A percentile compares a stretch with the other conserved stretches of the same genome.
These are phyloP conservation scores for Xyrichtys novacula DNA, from an alignment of 2,797 vertebrate genomes.

Conservation along the genomic window DNA sequence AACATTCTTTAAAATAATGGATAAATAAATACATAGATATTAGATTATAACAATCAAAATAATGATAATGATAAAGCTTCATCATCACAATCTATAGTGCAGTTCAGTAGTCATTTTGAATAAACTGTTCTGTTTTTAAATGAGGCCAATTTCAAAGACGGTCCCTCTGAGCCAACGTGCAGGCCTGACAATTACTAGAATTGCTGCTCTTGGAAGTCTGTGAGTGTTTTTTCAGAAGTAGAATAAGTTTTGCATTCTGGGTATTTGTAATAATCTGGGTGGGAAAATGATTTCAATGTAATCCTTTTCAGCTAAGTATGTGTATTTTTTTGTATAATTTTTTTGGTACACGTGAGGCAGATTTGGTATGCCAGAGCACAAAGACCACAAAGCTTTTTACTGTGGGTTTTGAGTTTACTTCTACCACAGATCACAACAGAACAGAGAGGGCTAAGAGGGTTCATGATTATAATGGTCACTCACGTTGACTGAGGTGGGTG, in stretches of 20 bases:
- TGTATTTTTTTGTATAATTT: background rate
- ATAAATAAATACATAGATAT: too few relatives aligned
- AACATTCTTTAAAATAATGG: too few relatives aligned
- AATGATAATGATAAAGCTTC: too few relatives aligned
- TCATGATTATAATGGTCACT: constrained; percentile 14
- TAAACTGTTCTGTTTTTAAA: constrained; percentile 19
- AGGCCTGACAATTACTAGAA: constrained; percentile 21
- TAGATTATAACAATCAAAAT: too few relatives aligned
- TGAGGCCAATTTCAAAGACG: constrained; percentile 25
- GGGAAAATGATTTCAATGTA: constrained; percentile 47
- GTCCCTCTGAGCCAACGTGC: constrained; percentile 18
- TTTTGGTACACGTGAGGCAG: background rate
- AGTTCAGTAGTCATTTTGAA: constrained; percentile 21
- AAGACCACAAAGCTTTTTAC: constrained; percentile 37
- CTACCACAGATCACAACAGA: background rate
- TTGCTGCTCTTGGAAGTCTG: constrained; percentile 19
- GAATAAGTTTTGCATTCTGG: constrained; percentile 40
- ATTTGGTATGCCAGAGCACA: constrained; percentile 12
- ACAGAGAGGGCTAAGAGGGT: background rate
- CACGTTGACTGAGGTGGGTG: constrained; percentile 16
- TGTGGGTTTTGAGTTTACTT: constrained; percentile 20
- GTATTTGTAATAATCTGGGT: constrained; percentile 49
- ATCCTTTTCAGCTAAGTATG: constrained; percentile 12
- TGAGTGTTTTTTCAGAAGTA: constrained; percentile 35
- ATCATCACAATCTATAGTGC: too few relatives aligned